Percentiles rank a stretch among this genome's conserved stretches.
Evolutionary conservation across 2,888 invertebrate species (phyloP).

Genomic region (Andrena dorsata): DNA sequence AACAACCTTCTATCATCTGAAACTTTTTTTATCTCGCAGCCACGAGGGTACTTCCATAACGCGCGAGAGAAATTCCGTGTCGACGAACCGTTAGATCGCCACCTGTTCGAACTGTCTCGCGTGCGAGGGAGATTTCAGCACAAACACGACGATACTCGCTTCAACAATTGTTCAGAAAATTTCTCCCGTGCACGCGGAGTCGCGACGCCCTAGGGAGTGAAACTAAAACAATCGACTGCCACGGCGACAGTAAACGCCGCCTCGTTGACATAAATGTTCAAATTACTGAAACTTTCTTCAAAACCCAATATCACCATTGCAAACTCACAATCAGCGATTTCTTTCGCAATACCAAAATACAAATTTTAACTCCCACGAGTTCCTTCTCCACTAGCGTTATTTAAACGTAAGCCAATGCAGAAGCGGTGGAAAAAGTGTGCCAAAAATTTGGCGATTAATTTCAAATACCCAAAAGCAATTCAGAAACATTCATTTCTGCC

Average conservation of each 20-base stretch:
- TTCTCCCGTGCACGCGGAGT: background rate
- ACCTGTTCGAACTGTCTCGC: conserved; percentile 44
- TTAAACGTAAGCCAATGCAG: no score
- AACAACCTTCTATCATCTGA: background rate
- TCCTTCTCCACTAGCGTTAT: no score
- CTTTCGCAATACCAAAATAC: no score
- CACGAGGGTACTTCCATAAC: conserved; percentile 10
- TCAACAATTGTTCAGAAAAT: conserved; percentile 9
- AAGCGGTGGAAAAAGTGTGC: no score
- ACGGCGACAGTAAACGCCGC: background rate
- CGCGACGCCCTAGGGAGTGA: conserved; percentile 3
- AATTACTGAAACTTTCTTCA: background rate
- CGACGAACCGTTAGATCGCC: conserved; percentile 61
- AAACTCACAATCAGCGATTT: no score
- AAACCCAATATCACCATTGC: background rate
- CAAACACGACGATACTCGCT: conserved; percentile 11
- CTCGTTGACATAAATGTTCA: background rate
- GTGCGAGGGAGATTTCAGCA: conserved; percentile 22
- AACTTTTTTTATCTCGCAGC: conserved; percentile 1
- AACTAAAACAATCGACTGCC: conserved; percentile 5
- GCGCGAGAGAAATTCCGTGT: conserved; percentile 56
- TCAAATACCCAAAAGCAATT: no score
- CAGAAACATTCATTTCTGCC: background rate
- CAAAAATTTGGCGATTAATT: no score
- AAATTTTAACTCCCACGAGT: no score